phyloP scores from a whole-genome alignment of 2,113 vertebrate genomes.

The Cichladusa arquata region DNA sequence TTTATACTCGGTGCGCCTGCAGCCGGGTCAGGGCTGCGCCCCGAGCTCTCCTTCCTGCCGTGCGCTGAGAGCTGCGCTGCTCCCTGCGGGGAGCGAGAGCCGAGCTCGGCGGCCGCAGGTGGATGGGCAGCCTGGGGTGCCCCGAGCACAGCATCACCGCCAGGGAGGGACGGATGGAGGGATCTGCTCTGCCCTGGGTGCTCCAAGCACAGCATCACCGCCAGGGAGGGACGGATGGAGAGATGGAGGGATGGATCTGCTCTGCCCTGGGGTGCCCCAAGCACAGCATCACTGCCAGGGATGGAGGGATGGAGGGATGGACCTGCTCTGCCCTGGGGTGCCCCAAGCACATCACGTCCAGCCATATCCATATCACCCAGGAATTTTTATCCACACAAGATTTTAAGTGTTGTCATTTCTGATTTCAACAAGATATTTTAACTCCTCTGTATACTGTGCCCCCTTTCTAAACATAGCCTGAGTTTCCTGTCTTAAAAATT shows the following conservation, averaged over 20 bases:
- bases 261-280: not conserved
- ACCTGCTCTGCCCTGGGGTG: too few relatives aligned
- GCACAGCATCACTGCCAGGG: not conserved
- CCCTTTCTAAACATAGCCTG: not conserved
- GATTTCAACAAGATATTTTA: not conserved
- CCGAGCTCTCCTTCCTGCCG: conserved; percentile 20
- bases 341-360: too few relatives aligned
- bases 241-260: too few relatives aligned
- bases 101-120: not conserved
- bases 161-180: not conserved
- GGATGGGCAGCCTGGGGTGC: not conserved
- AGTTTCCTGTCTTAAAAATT: not conserved
- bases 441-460: not conserved
- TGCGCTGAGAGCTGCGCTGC: not conserved
- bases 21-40: not conserved
- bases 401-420: not conserved
- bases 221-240: not conserved
- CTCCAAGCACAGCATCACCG: too few relatives aligned
- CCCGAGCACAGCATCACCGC: too few relatives aligned
- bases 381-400: not conserved
- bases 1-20: not conserved
- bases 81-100: not conserved
- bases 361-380: not conserved
- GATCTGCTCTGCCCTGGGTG: too few relatives aligned
- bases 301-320: too few relatives aligned